Percentiles rank a stretch among this genome's conserved stretches.
Conservation (phyloP, 2,113 vertebrate species). For the Podarcis cretensis region DNA sequence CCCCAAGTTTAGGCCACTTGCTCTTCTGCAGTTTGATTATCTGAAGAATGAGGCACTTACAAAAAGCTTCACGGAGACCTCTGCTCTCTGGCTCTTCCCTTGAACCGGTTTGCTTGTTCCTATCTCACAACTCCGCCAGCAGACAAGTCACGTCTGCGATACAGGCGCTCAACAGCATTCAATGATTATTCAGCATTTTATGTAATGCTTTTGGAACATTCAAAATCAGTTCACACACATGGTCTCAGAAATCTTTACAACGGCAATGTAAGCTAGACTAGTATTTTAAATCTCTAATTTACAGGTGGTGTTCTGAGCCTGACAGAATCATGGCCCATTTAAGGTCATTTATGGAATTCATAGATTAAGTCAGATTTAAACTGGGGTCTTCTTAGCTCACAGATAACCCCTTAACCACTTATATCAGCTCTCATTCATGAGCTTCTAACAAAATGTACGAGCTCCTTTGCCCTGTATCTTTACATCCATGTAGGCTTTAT, state of each 20-base stretch:
- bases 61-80: constrained; percentile 54
- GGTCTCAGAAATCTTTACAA: neutral
- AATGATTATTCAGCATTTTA: neutral
- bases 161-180: neutral
- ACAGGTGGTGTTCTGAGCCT: neutral
- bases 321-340: neutral
- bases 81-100: constrained; percentile 51
- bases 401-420: neutral
- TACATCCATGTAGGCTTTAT: neutral
- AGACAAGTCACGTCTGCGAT: constrained; percentile 39
- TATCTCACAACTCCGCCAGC: constrained; percentile 49
- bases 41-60: constrained; percentile 54
- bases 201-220: neutral
- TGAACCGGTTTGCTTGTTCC: constrained; percentile 50
- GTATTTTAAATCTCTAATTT: neutral
- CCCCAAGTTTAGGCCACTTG: constrained; percentile 66
- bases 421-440: neutral
- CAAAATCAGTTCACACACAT: neutral
- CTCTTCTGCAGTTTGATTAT: constrained; percentile 66
- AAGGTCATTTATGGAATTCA: neutral
- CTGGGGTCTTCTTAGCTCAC: neutral
- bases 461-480: neutral
- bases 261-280: neutral
- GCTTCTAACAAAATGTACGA: neutral
- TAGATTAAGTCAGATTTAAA: neutral